phyloP scores from a whole-genome alignment of 2,113 vertebrate genomes.

The Eublepharis macularius region DNA sequence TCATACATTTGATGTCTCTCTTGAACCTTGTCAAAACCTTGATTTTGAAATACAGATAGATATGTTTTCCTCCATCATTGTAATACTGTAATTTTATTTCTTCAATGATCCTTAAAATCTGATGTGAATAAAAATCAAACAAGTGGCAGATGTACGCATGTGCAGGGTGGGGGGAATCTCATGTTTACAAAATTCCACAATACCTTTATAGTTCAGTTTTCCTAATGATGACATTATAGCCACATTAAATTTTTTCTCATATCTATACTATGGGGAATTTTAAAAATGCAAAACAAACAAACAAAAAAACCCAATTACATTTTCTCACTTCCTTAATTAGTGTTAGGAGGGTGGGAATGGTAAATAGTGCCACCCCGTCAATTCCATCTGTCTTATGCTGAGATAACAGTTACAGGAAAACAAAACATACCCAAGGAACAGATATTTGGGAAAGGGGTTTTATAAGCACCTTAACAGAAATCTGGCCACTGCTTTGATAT shows the following conservation, averaged over 20 bases:
- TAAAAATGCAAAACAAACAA: constrained; percentile 24
- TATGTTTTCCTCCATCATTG: background rate
- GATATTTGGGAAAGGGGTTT: background rate
- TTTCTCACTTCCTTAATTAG: constrained; percentile 17
- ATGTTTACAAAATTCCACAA: background rate
- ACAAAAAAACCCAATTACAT: constrained; percentile 14
- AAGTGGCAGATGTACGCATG: background rate
- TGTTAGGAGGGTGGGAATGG: constrained; percentile 13
- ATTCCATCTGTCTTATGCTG: background rate
- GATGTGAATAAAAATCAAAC: background rate
- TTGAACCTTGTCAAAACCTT: background rate
- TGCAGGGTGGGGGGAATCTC: background rate
- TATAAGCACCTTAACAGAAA: background rate
- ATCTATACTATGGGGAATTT: background rate
- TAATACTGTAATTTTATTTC: background rate
- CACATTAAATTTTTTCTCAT: background rate
- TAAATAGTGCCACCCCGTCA: background rate
- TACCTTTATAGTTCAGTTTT: constrained; percentile 13
- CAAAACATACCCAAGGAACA: background rate
- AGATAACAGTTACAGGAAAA: constrained; percentile 11
- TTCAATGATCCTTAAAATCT: background rate
- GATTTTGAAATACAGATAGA: background rate
- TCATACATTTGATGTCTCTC: background rate
- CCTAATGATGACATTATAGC: background rate
- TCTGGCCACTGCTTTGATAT: background rate